A percentile compares a stretch with the other conserved stretches of the same genome.
Conservation (phyloP, 2,888 invertebrate species). For the Hedychridium roseum region DNA sequence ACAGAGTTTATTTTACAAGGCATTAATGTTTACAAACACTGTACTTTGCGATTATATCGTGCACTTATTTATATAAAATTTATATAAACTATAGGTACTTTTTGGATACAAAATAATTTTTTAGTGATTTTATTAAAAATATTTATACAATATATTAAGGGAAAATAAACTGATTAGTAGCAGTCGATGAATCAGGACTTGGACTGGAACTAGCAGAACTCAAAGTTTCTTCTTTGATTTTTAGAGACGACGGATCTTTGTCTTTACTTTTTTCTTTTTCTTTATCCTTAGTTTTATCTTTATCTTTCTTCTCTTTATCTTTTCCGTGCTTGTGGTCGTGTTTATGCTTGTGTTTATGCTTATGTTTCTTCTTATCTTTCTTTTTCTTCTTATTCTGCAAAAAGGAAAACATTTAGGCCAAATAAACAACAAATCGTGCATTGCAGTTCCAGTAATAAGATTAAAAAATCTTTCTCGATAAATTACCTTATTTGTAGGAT, state of each 20-base stretch:
- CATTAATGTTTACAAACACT: too few species aligned
- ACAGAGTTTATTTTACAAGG: too few species aligned
- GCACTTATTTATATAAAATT: constrained; percentile 24
- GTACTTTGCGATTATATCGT: too few species aligned
- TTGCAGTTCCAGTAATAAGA: too few species aligned
- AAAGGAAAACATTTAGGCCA: constrained; percentile 14
- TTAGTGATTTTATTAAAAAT: neutral
- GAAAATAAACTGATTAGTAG: constrained; percentile 53
- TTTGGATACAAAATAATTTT: neutral
- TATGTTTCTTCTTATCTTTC: constrained; percentile 92
- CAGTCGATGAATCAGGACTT: constrained; percentile 69
- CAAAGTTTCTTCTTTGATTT: constrained; percentile 77
- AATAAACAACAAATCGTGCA: constrained; percentile 7
- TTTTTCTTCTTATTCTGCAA: constrained; percentile 72
- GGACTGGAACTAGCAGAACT: constrained; percentile 81
- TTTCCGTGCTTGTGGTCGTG: constrained; percentile 67
- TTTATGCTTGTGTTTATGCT: constrained; percentile 72
- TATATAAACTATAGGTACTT: constrained; percentile 18
- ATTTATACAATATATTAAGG: constrained; percentile 28
- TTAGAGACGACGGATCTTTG: constrained; percentile 68
- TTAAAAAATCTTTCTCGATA: too few species aligned
- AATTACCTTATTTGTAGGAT: constrained; percentile 67
- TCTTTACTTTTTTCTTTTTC: constrained; percentile 65
- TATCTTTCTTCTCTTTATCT: constrained; percentile 78
- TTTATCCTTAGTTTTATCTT: constrained; percentile 66